Conservation (phyloP, 2,113 vertebrate genomes). For the Octodon degus region DNA sequence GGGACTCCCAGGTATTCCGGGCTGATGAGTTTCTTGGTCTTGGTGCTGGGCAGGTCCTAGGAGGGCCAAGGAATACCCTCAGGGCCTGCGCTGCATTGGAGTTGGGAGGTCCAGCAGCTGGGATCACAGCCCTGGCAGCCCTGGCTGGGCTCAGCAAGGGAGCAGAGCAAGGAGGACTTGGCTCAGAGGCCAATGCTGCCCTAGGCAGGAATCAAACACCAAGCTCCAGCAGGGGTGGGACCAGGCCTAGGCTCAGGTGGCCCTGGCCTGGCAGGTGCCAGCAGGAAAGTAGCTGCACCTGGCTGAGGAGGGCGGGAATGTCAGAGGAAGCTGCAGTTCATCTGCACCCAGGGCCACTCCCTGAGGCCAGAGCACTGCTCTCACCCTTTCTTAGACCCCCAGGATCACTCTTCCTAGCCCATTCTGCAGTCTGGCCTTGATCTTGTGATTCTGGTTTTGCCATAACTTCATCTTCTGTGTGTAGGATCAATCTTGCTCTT, state of each 20-base stretch:
- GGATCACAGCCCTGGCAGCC: neutral
- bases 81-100: neutral
- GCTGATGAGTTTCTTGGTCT: neutral
- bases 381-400: neutral
- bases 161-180: neutral
- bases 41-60: neutral
- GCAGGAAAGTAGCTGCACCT: constrained; percentile 62
- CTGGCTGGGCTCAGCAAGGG: neutral
- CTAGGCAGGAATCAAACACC: neutral
- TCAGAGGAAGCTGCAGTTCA: constrained; percentile 11
- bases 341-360: constrained; percentile 51
- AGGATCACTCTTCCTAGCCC: neutral
- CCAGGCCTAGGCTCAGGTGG: neutral
- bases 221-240: constrained; percentile 10
- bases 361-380: neutral
- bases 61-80: neutral
- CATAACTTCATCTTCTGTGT: neutral
- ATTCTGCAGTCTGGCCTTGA: neutral
- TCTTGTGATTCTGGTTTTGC: neutral
- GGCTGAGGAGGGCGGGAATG: constrained; percentile 6
- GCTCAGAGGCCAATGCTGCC: constrained; percentile 25
- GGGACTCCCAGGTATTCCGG: too few species aligned
- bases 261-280: constrained; percentile 54
- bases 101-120: neutral
- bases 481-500: neutral